Evolutionary conservation across 2,797 vertebrate genomes (phyloP).

Genomic region (Danio tinwini): DNA sequence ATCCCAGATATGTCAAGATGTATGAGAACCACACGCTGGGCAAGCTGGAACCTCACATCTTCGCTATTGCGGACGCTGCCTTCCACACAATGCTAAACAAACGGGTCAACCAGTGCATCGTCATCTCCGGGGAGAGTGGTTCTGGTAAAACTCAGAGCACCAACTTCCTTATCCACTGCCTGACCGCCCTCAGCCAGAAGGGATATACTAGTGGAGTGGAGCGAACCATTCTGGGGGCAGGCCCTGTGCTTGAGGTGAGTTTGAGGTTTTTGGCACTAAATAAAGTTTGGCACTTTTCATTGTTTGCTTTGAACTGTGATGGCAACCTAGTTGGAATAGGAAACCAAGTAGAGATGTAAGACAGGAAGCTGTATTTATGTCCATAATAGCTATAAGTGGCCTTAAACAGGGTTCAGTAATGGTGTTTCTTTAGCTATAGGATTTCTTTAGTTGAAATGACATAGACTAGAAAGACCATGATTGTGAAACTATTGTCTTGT

Average conservation of each 20-base stretch:
- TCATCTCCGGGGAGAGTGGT: slow-evolving; percentile 93
- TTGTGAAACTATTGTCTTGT: background rate
- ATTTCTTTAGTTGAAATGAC: background rate
- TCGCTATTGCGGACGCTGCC: slow-evolving; percentile 89
- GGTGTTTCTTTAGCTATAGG: background rate
- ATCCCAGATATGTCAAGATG: slow-evolving; percentile 94
- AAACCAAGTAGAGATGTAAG: background rate
- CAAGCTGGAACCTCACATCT: slow-evolving; percentile 92
- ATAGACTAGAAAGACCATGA: background rate
- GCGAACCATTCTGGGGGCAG: slow-evolving; percentile 91
- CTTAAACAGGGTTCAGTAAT: background rate
- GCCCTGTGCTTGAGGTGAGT: slow-evolving; percentile 89
- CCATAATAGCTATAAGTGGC: background rate
- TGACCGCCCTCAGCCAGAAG: slow-evolving; percentile 93
- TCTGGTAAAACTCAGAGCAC: slow-evolving; percentile 96
- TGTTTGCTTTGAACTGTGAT: background rate
- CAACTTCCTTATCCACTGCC: slow-evolving; percentile 95
- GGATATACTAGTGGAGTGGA: slow-evolving; percentile 88
- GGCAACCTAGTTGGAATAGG: background rate
- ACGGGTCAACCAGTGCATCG: slow-evolving; percentile 88
- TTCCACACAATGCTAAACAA: slow-evolving; percentile 89
- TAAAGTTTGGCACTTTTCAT: background rate
- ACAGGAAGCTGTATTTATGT: background rate
- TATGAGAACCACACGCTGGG: slow-evolving; percentile 93
- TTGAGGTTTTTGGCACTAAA: no score